phyloP scores from a whole-genome alignment of 2,113 vertebrate species.

The Paracanthobrama guichenoti region DNA sequence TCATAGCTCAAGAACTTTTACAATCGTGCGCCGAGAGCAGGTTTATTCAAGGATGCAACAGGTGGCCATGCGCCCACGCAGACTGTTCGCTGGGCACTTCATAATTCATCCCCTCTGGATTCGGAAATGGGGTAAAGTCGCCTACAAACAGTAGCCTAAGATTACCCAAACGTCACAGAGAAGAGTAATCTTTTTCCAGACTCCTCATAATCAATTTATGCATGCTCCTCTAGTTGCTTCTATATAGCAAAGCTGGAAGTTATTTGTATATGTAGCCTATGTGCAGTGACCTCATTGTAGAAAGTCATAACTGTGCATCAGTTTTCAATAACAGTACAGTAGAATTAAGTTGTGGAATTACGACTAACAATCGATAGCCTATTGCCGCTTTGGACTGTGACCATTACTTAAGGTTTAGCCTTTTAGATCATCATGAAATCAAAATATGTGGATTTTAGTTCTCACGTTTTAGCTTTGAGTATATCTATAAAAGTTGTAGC shows the following conservation, averaged over 20 bases:
- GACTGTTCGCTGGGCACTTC: neutral
- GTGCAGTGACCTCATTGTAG: neutral
- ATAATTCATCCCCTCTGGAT: neutral
- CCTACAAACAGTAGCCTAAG: neutral
- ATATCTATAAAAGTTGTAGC: too few relatives aligned
- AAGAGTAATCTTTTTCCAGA: neutral
- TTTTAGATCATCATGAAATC: neutral
- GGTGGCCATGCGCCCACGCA: neutral
- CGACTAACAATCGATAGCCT: neutral
- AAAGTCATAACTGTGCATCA: neutral
- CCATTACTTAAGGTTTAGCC: neutral
- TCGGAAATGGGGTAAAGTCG: neutral
- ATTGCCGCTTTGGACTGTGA: neutral
- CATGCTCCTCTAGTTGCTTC: neutral
- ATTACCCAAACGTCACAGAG: neutral
- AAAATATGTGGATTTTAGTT: neutral
- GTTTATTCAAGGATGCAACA: neutral
- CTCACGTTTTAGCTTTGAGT: neutral
- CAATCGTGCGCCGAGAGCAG: too few relatives aligned
- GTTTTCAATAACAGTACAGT: neutral
- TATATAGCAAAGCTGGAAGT: neutral
- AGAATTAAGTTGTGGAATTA: constrained; percentile 20
- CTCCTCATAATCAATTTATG: neutral
- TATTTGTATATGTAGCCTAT: neutral
- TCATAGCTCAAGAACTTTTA: neutral